Conservation (phyloP, 2,888 invertebrate genomes). For the Sesamia inferens region DNA sequence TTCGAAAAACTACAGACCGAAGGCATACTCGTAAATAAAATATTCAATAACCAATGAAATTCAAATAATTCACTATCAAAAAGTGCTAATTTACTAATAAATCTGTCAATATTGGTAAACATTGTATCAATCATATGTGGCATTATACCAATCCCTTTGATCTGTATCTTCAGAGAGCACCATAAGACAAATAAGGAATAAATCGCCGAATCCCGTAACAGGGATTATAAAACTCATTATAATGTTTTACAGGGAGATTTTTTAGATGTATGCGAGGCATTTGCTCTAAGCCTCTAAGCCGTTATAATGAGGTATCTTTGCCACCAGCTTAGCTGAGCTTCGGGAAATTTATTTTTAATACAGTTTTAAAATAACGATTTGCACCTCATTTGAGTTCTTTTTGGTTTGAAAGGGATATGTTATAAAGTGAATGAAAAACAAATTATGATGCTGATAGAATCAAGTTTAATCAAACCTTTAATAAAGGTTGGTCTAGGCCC, state of each 20-base stretch:
- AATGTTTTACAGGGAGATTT: conserved; percentile 70
- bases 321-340: conserved; percentile 44
- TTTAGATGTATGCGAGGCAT: conserved; percentile 68
- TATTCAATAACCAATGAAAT: not conserved
- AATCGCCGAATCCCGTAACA: conserved; percentile 60
- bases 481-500: too few species aligned
- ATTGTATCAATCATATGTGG: not conserved
- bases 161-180: not conserved
- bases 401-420: not conserved
- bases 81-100: not conserved
- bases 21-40: too few species aligned
- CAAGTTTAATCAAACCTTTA: not conserved
- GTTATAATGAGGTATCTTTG: conserved; percentile 66
- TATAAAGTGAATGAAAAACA: not conserved
- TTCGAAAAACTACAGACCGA: too few species aligned
- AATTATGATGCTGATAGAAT: not conserved
- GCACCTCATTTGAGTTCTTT: conserved; percentile 9
- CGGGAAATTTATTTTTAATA: conserved; percentile 46
- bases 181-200: conserved; percentile 61
- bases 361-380: conserved; percentile 40
- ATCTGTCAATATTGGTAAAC: too few species aligned
- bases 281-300: conserved; percentile 63
- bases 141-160: not conserved
- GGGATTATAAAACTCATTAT: conserved; percentile 72
- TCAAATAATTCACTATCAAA: not conserved